Percentiles rank a stretch among this genome's conserved stretches.
Evolutionary conservation across 1,140 invertebrate species (phyloP).

Genomic region (Hylaeus anthracinus): DNA sequence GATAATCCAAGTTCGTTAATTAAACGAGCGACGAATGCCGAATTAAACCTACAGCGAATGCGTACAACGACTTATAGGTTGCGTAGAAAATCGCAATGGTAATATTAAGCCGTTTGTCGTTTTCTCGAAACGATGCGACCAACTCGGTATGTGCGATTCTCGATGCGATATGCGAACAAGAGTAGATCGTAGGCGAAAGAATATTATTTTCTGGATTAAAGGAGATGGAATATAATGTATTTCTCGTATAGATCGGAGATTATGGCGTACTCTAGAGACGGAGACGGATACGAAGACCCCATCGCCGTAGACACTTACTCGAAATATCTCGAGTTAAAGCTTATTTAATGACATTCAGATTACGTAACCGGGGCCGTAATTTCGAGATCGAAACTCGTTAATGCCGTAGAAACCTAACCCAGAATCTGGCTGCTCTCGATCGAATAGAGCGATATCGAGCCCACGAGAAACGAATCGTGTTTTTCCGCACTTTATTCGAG

Average conservation of each 20-base stretch:
- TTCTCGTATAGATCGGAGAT: background rate
- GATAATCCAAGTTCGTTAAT: too few relatives aligned
- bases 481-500: too few relatives aligned
- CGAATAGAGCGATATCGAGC: background rate
- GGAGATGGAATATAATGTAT: conserved; percentile 2
- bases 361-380: background rate
- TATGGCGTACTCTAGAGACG: background rate
- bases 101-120: too few relatives aligned
- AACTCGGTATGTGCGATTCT: background rate
- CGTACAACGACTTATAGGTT: too few relatives aligned
- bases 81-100: too few relatives aligned
- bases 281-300: background rate
- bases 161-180: background rate
- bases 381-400: conserved; percentile 29
- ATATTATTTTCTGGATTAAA: background rate
- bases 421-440: background rate
- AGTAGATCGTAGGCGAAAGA: background rate
- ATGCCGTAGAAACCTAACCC: background rate
- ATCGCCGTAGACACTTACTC: background rate
- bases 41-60: too few relatives aligned
- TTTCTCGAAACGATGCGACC: too few relatives aligned
- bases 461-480: background rate
- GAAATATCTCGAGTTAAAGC: conserved; percentile 11
- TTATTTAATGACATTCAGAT: conserved; percentile 4
- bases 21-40: too few relatives aligned